These are phyloP conservation scores for Liasis olivaceus DNA, from an alignment of 2,797 vertebrate genomes.

Conservation along the genomic window DNA sequence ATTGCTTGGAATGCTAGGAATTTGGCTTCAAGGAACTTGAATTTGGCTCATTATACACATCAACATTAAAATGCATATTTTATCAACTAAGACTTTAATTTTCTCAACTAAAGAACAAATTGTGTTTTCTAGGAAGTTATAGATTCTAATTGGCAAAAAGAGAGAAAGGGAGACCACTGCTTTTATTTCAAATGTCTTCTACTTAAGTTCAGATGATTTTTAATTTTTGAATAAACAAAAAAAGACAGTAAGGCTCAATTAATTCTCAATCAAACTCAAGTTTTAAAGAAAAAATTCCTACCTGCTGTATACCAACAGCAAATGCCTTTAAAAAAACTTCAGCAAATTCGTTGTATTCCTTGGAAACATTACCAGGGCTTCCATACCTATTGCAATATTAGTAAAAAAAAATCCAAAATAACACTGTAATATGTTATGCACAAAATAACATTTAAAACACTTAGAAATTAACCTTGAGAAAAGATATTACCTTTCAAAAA, in stretches of 20 bases:
- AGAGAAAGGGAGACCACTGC: background rate
- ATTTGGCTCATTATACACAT: background rate
- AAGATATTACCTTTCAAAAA: constrained; percentile 91
- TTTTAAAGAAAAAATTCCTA: constrained; percentile 63
- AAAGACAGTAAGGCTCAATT: background rate
- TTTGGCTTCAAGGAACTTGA: background rate
- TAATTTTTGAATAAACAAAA: background rate
- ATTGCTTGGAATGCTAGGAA: background rate
- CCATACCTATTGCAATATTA: constrained; percentile 84
- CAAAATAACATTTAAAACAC: background rate
- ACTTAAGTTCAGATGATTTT: background rate
- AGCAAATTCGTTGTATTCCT: constrained; percentile 98
- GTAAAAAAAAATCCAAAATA: constrained; percentile 42
- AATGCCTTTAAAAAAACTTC: constrained; percentile 98
- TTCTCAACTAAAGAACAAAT: background rate
- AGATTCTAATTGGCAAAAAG: background rate
- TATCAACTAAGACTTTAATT: background rate
- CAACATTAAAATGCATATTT: background rate
- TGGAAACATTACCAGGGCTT: constrained; percentile 98
- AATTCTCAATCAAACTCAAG: background rate
- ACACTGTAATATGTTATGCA: constrained; percentile 23
- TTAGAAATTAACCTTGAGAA: background rate
- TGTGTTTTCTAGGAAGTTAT: background rate
- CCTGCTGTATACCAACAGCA: constrained; percentile 94
- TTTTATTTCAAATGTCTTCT: background rate